Conservation (phyloP, 2,797 vertebrate species). For the Hippocampus kuda region DNA sequence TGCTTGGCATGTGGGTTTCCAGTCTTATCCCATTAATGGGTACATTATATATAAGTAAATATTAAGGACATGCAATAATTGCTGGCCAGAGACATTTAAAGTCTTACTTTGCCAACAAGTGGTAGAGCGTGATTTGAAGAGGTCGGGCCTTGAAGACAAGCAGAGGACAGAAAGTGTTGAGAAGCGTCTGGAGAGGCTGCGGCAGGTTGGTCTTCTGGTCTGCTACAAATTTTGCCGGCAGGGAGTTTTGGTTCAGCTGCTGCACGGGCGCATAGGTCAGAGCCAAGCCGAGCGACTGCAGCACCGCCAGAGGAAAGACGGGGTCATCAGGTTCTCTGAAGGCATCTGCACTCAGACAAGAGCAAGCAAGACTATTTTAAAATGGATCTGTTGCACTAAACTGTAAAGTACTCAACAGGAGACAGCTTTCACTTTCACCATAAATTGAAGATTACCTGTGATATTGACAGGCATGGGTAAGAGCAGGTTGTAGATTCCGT, state of each 20-base stretch:
- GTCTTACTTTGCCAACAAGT: constrained; percentile 82
- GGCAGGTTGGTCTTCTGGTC: constrained; percentile 87
- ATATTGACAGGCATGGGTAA: constrained; percentile 81
- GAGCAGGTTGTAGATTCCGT: constrained; percentile 83
- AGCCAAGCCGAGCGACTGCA: constrained; percentile 78
- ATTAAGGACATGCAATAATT: background rate
- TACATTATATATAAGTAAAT: background rate
- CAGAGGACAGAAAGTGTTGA: constrained; percentile 83
- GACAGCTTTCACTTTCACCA: too few species aligned
- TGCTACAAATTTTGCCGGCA: constrained; percentile 76
- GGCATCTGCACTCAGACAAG: constrained; percentile 58
- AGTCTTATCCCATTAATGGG: too few species aligned
- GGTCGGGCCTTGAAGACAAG: constrained; percentile 83
- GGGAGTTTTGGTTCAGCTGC: constrained; percentile 76
- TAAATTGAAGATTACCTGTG: constrained; percentile 60
- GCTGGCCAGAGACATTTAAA: background rate
- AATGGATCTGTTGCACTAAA: background rate
- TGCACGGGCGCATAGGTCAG: constrained; percentile 75
- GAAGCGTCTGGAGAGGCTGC: constrained; percentile 79
- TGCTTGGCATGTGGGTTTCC: too few species aligned
- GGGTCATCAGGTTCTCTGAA: constrained; percentile 74
- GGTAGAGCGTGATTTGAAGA: constrained; percentile 80
- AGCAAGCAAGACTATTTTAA: background rate
- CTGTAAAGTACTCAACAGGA: background rate
- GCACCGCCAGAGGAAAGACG: constrained; percentile 70